Percentiles rank a stretch among this genome's conserved stretches.
phyloP scores from a whole-genome alignment of 2,797 vertebrate species.

The Anomalospiza imberbis region DNA sequence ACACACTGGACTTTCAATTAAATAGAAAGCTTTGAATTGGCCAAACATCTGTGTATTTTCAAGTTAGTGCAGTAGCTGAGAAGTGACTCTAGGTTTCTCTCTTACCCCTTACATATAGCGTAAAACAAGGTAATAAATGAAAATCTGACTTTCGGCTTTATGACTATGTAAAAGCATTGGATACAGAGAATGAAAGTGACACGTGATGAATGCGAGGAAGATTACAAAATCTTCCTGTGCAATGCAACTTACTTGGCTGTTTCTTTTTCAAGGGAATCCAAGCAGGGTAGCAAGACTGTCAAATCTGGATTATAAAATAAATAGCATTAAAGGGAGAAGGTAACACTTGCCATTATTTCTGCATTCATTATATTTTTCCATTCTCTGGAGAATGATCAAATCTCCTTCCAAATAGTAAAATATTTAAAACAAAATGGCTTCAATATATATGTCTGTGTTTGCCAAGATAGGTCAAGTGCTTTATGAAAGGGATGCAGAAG shows the following conservation, averaged over 20 bases:
- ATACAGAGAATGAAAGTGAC: not conserved
- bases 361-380: slow-evolving; percentile 4
- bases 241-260: not conserved
- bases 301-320: slow-evolving; percentile 13
- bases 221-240: not conserved
- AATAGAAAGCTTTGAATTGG: slow-evolving; percentile 10
- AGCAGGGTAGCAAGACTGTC: not conserved
- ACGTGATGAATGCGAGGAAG: not conserved
- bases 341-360: slow-evolving; percentile 6
- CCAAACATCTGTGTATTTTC: slow-evolving; percentile 9
- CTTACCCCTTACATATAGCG: not conserved
- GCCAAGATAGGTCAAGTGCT: not conserved
- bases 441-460: not conserved
- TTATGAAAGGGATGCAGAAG: not conserved
- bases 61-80: slow-evolving; percentile 30
- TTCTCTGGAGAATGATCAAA: slow-evolving; percentile 10
- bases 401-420: slow-evolving; percentile 40
- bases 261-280: slow-evolving; percentile 20
- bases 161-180: not conserved
- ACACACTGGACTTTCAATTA: slow-evolving; percentile 26
- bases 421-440: slow-evolving; percentile 32
- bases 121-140: slow-evolving; percentile 22
- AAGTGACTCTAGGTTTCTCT: slow-evolving; percentile 18
- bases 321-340: not conserved
- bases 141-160: slow-evolving; percentile 22